Evolutionary conservation across 1,140 invertebrate species (phyloP).

Genomic region (Brachionus rotundiformis): DNA sequence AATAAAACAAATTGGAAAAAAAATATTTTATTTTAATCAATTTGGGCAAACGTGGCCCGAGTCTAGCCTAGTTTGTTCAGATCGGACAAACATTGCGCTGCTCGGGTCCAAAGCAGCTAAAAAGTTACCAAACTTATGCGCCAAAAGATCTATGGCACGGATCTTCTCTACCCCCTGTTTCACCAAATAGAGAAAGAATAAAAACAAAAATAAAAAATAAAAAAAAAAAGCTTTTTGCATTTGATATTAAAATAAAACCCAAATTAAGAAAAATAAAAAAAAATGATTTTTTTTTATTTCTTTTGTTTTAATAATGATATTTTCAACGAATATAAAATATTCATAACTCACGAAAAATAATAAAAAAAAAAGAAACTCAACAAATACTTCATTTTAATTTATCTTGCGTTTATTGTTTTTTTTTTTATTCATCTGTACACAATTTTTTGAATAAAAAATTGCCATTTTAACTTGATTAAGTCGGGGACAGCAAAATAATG

Average conservation of each 20-base stretch:
- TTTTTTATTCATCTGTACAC: neutral
- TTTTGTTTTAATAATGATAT: constrained; percentile 12
- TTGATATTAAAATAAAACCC: neutral
- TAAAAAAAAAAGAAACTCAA: constrained; percentile 9
- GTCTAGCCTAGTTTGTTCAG: neutral
- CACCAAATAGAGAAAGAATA: neutral
- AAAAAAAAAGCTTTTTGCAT: neutral
- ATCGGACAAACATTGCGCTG: neutral
- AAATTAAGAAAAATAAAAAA: neutral
- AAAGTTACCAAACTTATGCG: too few relatives aligned
- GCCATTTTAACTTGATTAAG: neutral
- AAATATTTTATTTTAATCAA: neutral
- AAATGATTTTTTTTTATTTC: constrained; percentile 1
- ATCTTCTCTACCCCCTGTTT: too few relatives aligned
- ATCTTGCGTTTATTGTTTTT: neutral
- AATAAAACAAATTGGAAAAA: neutral
- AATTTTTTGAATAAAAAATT: neutral
- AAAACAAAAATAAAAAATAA: neutral
- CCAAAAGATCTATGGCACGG: too few relatives aligned
- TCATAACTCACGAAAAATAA: constrained; percentile 3
- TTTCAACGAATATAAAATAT: constrained; percentile 6
- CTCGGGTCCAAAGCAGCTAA: neutral
- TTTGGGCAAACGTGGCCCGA: neutral
- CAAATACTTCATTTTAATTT: constrained; percentile 11
- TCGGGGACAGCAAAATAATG: neutral